phyloP scores from a whole-genome alignment of 2,113 vertebrate species.

The Cryptotis parvus region DNA sequence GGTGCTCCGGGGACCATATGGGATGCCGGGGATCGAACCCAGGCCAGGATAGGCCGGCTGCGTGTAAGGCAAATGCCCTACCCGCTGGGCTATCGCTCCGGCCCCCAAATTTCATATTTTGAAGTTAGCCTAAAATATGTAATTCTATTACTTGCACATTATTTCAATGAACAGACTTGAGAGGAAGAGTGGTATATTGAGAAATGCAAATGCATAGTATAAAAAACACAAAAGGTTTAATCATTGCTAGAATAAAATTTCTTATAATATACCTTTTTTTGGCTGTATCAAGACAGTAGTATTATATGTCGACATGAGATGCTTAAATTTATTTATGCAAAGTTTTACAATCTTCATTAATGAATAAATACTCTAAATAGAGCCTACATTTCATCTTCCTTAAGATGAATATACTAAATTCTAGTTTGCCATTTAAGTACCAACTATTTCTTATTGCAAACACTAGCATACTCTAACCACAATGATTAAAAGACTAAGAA shows the following conservation, averaged over 20 bases:
- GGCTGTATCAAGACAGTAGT: background rate
- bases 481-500: conserved; percentile 64
- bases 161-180: conserved; percentile 7
- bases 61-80: no score
- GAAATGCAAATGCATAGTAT: conserved; percentile 3
- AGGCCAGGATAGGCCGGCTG: no score
- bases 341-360: conserved; percentile 34
- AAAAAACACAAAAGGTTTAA: background rate
- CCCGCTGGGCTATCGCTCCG: no score
- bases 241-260: background rate
- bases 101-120: no score
- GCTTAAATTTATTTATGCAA: conserved; percentile 54
- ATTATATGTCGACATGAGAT: conserved; percentile 16
- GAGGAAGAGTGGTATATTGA: background rate
- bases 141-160: background rate
- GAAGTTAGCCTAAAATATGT: conserved; percentile 36
- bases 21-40: no score
- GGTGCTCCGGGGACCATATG: no score
- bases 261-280: conserved; percentile 22
- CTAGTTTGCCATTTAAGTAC: conserved; percentile 65
- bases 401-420: conserved; percentile 30
- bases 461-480: conserved; percentile 40
- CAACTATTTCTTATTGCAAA: conserved; percentile 61
- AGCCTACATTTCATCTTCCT: conserved; percentile 46
- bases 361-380: background rate